Evolutionary conservation across 2,797 vertebrate genomes (phyloP), one percentile per base, ranked within the genome.

Genomic region (Pogoniulus pusillus): DNA sequence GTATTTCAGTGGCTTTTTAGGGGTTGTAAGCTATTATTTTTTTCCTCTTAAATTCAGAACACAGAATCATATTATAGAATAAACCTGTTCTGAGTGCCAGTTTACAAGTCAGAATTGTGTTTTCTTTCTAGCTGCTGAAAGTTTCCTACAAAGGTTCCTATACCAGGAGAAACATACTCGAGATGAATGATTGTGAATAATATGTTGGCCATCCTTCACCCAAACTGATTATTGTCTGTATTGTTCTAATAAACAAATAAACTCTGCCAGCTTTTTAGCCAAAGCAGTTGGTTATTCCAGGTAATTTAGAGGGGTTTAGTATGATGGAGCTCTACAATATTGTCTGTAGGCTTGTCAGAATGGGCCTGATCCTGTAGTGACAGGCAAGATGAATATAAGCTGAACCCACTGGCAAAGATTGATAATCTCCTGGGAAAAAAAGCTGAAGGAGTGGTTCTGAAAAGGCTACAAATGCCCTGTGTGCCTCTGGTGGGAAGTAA

Each of bases 51-150:
- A 72, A 80, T 90, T 70, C 49, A 39, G 53, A 72, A 69, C 1
- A 2, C 55, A 20, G 26, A 47, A 65, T 77, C 14, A 3, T 58
- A 19, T 82, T 70, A 8, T 16, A 35, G 49, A 79, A 60, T 82
- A 79, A 87, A 82, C 84, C 57, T 74, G 26, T 73, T 71, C 60
- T 86, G 27, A 30, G 37, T 74, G 65, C 35, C 13, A 24, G 49
- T 76, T 76, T 64, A 20, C 5, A 55, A 89, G 53, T 81, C 17
- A 55, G 81, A 90, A 34, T 63, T 53, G 32, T 41, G 43, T 57
- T 81, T 88, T 79, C 65, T 80, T 87, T 89, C 37, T 47, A 65
- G 30, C 66, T 75, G 87, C 54, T 29, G 45, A 62, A 91, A 91
- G 84, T 94, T 93, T 82, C 51, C 29, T 30, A 23, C 75, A 65